Conservation (phyloP, 1,140 invertebrate genomes). For the Drosophila nebulosa region DNA sequence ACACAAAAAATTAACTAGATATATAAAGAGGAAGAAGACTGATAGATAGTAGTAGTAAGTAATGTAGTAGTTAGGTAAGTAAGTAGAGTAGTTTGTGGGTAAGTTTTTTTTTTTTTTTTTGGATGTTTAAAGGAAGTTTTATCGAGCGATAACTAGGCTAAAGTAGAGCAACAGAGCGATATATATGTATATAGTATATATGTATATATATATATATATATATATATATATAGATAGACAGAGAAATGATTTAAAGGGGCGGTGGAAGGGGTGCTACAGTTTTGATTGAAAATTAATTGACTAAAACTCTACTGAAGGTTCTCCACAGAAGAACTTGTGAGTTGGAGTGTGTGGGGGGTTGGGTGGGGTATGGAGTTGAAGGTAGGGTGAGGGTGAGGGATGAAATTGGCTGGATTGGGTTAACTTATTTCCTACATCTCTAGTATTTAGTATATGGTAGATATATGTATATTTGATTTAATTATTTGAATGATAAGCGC, state of each 20-base stretch:
- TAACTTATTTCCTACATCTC: not conserved
- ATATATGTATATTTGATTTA: slow-evolving; percentile 15
- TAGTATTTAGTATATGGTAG: not conserved
- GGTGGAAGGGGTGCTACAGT: not conserved
- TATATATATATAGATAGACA: slow-evolving; percentile 50
- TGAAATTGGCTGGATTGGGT: not conserved
- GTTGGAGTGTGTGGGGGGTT: not conserved
- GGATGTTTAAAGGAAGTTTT: not conserved
- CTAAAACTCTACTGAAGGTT: not conserved
- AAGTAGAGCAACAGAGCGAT: not conserved
- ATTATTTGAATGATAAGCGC: slow-evolving; percentile 59
- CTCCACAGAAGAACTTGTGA: not conserved
- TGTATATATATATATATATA: slow-evolving; percentile 29
- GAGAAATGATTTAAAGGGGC: slow-evolving; percentile 10
- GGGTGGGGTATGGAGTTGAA: too few species aligned
- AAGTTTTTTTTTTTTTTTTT: too few species aligned
- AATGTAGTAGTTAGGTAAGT: not conserved
- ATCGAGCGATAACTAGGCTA: slow-evolving; percentile 31
- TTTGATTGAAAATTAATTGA: not conserved
- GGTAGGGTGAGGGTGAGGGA: not conserved
- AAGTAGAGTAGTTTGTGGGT: not conserved
- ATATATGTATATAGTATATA: slow-evolving; percentile 39
- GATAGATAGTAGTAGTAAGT: slow-evolving; percentile 21
- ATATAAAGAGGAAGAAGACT: slow-evolving; percentile 36
- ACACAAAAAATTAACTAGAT: slow-evolving; percentile 39